Evolutionary conservation across 2,888 invertebrate genomes (phyloP).

Genomic region (Ditylenchus weischeri): DNA sequence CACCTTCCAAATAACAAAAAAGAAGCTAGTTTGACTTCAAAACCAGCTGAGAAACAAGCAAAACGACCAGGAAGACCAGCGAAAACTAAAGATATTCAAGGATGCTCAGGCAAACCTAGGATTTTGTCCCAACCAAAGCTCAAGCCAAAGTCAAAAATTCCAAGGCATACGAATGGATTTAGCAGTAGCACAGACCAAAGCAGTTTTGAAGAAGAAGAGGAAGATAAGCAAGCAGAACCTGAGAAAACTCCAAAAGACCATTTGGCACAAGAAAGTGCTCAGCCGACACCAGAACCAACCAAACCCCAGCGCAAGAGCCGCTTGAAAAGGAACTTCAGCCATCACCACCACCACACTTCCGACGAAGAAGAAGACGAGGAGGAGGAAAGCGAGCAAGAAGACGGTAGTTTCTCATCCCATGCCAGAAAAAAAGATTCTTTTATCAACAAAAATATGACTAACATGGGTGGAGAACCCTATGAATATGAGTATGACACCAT

Average conservation of each 20-base stretch:
- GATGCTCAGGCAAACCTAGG: too few species aligned
- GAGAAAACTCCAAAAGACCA: neutral
- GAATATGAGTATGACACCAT: constrained; percentile 20
- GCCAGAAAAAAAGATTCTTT: neutral
- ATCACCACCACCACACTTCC: constrained; percentile 2
- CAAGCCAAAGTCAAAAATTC: too few species aligned
- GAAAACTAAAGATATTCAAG: too few species aligned
- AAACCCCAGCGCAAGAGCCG: neutral
- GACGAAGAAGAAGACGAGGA: constrained; percentile 17
- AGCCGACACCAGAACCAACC: neutral
- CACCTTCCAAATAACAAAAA: too few species aligned
- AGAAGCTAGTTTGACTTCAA: too few species aligned
- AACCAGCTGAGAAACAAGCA: too few species aligned
- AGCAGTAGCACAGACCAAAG: too few species aligned
- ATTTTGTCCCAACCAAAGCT: too few species aligned
- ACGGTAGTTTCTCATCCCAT: constrained; percentile 10
- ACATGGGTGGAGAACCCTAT: too few species aligned
- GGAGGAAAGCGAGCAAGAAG: constrained; percentile 12
- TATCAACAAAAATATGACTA: constrained; percentile 1
- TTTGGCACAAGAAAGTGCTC: too few species aligned
- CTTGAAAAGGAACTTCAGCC: neutral
- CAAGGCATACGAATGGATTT: too few species aligned
- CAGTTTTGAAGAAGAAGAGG: neutral
- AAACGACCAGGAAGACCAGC: too few species aligned
- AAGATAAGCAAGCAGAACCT: neutral